Percentiles rank a stretch among this genome's conserved stretches.
These are phyloP conservation scores for Petrolisthes cinctipes DNA, from an alignment of 2,888 invertebrate species.

Conservation along the genomic window DNA sequence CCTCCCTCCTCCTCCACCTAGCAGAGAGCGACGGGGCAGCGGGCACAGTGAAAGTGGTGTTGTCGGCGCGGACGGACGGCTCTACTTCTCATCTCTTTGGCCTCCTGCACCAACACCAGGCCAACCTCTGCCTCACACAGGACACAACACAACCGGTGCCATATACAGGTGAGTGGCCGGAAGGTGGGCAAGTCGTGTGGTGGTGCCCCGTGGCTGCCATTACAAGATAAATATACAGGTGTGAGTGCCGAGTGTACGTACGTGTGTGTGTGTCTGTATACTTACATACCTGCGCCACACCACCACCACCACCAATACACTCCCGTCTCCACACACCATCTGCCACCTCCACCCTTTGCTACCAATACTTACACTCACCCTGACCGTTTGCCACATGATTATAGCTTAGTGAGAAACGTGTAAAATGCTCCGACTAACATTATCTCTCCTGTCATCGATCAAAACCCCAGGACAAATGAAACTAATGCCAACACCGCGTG, in stretches of 20 bases:
- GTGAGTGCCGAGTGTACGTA: neutral
- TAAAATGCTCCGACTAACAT: no score
- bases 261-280: no score
- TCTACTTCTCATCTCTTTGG: neutral
- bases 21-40: neutral
- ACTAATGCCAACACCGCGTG: no score
- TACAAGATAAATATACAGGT: neutral
- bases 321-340: neutral
- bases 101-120: neutral
- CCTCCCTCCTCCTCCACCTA: slow-evolving; percentile 4
- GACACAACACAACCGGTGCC: neutral
- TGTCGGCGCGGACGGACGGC: slow-evolving; percentile 17
- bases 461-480: no score
- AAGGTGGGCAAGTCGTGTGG: neutral
- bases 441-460: no score
- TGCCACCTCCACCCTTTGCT: neutral
- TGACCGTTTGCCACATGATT: no score
- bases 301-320: neutral
- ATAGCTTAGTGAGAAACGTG: no score
- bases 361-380: no score
- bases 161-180: neutral
- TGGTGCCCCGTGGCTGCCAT: neutral
- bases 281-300: neutral
- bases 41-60: slow-evolving; percentile 34
- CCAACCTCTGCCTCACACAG: neutral